A percentile compares a stretch with the other conserved stretches of the same genome.
phyloP scores from a whole-genome alignment of 2,888 invertebrate species.

The Lasioglossum oenotherae region DNA sequence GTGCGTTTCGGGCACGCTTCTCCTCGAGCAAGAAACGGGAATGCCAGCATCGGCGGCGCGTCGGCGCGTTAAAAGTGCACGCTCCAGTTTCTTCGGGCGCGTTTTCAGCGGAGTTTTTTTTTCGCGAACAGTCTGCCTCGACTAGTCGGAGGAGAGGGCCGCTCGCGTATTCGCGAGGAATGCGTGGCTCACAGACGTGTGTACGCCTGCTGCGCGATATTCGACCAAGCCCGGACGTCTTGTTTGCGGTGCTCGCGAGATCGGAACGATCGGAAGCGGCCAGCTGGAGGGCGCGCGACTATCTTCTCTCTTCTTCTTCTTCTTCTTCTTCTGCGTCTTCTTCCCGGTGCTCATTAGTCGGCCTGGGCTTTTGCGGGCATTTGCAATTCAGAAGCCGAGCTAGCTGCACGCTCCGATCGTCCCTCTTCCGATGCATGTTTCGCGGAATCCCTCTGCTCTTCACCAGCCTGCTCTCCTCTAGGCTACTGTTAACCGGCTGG shows the following conservation, averaged over 20 bases:
- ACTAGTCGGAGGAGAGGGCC: not conserved
- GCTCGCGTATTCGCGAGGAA: not conserved
- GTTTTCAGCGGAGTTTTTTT: constrained; percentile 44
- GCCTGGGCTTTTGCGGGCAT: constrained; percentile 26
- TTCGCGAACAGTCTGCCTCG: constrained; percentile 32
- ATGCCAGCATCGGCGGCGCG: constrained; percentile 39
- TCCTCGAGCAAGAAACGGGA: constrained; percentile 57
- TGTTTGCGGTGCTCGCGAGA: constrained; percentile 18
- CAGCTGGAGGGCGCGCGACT: constrained; percentile 13
- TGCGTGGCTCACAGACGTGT: not conserved
- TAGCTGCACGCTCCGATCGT: constrained; percentile 13
- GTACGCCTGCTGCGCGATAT: not conserved
- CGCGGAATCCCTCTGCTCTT: constrained; percentile 10
- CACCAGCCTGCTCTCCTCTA: constrained; percentile 1
- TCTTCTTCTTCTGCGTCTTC: not conserved
- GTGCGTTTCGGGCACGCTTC: constrained; percentile 30
- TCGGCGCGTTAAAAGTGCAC: constrained; percentile 55
- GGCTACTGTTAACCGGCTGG: not conserved
- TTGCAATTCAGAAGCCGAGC: constrained; percentile 36
- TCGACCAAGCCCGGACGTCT: constrained; percentile 11
- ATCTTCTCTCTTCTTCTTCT: not conserved
- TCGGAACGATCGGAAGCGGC: constrained; percentile 23
- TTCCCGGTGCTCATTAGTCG: constrained; percentile 31
- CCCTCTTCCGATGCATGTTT: constrained; percentile 14
- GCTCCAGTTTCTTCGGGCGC: constrained; percentile 62